Evolutionary conservation across 2,797 vertebrate species (phyloP).

Genomic region (Muscicapa comitata): DNA sequence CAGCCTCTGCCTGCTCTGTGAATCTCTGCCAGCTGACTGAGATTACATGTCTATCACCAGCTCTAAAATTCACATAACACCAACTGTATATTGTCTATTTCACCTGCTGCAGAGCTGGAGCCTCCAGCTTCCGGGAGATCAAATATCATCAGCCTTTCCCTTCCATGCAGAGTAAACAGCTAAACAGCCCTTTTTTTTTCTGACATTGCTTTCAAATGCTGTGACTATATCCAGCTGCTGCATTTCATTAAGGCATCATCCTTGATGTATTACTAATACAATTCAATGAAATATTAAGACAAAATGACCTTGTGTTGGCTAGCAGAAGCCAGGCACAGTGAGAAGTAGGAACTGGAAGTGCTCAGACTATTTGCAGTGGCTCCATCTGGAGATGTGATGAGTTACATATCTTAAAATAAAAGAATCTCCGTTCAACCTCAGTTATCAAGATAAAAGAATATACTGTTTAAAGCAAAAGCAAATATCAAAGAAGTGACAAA

Average conservation of each 20-base stretch:
- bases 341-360: not conserved
- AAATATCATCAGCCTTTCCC: not conserved
- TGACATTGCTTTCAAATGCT: not conserved
- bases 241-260: not conserved
- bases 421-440: not conserved
- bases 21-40: slow-evolving; percentile 1
- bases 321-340: not conserved
- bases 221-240: not conserved
- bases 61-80: slow-evolving; percentile 17
- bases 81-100: slow-evolving; percentile 1
- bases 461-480: not conserved
- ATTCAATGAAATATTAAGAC: not conserved
- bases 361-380: not conserved
- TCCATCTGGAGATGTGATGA: not conserved
- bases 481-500: slow-evolving; percentile 2
- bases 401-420: not conserved
- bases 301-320: not conserved
- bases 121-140: not conserved
- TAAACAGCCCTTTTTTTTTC: not conserved
- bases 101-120: not conserved
- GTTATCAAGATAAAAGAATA: not conserved
- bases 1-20: slow-evolving; percentile 28
- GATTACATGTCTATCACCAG: slow-evolving; percentile 18
- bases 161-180: not conserved
- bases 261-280: not conserved